Evolutionary conservation across 2,113 vertebrate species (phyloP), one percentile per base, ranked within the genome.

Genomic region (Phyllopteryx taeniolatus): DNA sequence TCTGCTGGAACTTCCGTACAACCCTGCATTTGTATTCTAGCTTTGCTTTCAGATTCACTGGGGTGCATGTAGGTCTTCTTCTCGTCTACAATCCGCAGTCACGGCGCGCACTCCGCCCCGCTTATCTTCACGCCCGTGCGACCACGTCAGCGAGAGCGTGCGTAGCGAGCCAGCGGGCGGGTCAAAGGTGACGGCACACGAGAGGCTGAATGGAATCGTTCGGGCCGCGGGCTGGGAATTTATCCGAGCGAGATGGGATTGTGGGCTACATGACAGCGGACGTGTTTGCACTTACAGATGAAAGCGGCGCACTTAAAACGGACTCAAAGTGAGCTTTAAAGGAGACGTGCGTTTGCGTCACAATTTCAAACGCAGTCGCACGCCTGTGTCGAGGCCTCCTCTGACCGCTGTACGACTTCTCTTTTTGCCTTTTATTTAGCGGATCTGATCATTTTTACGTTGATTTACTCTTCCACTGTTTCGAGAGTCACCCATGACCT

Each of bases 61-160:
- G 19, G 35, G 33, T 20, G 15, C 61, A n/a, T n/a, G 82, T 71
- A 70, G 74, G 86, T 84, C 35, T 44, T 80, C 82, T 88, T 81
- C 8, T 9, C 1, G 19, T 72, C 27, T 47, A 17, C 70, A 67
- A 84, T 78, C 74, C 69, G 13, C 75, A 51, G 71, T 35, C 78
- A 49, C 54, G 71, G 82, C 61, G 76, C 73, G 75, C 77, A 47
- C 19, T 17, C 81, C 62, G 49, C 70, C 39, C 71, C 14, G 60
- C n/a, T 84, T 61, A 46, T 79, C 79, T 81, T 76, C 39, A 11
- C 68, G 72, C 64, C 76, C 47, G 8, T 20, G 81, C 72, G 31
- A 61, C 8, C 77, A 53, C 63, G 72, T 77, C 75, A 73, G 69
- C 61, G 47, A 60, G 70, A n/a, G 64, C 10, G 51, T 5, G 8